Evolutionary conservation across 2,113 vertebrate genomes (phyloP).

Genomic region (Crotalus helleri): DNA sequence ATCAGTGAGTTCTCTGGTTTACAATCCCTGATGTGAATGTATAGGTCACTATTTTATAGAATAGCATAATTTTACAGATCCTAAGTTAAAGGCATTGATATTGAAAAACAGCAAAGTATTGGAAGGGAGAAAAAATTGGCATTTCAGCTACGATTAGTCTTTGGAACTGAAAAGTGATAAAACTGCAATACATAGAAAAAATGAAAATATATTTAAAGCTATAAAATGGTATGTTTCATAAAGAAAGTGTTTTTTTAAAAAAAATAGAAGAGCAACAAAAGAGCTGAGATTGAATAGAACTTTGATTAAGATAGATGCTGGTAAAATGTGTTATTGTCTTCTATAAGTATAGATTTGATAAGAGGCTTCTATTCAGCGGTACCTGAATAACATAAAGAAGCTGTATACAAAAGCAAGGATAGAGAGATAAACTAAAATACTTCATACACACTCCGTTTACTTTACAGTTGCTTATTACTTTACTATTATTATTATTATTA

Average conservation of each 20-base stretch:
- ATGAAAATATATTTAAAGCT: slow-evolving; percentile 35
- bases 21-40: not conserved
- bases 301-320: slow-evolving; percentile 76
- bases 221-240: slow-evolving; percentile 33
- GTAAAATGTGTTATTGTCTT: slow-evolving; percentile 70
- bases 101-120: not conserved
- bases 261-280: slow-evolving; percentile 43
- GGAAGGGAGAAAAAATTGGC: not conserved
- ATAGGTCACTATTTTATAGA: not conserved
- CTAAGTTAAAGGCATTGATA: not conserved
- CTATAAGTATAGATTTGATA: slow-evolving; percentile 65
- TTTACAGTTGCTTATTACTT: slow-evolving; percentile 12
- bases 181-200: slow-evolving; percentile 24
- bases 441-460: slow-evolving; percentile 56
- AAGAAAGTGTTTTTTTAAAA: not conserved
- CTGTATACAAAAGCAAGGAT: slow-evolving; percentile 2
- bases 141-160: not conserved
- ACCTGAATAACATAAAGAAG: slow-evolving; percentile 63
- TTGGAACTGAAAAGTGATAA: not conserved
- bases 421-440: slow-evolving; percentile 34
- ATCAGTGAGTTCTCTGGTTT: not conserved
- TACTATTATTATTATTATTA: no score
- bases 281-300: slow-evolving; percentile 63
- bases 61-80: not conserved
- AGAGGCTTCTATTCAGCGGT: slow-evolving; percentile 59